Conservation (phyloP, 92 coral and sea anemone genomes). For the Epizoanthus illoricatus region DNA sequence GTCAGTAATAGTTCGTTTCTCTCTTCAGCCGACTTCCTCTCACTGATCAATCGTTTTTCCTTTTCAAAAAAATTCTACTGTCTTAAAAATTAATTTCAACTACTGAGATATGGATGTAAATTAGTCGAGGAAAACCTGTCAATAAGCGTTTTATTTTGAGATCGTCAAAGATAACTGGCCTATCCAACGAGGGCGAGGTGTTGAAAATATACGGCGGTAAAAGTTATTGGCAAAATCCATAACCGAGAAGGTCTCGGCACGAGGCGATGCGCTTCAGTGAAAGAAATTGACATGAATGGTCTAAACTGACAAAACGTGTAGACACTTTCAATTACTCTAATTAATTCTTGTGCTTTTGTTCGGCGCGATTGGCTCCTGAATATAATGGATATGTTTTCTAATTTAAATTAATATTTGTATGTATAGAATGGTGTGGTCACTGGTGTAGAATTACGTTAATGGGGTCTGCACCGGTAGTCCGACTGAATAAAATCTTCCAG, state of each 20-base stretch:
- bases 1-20: neutral
- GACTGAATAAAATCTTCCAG: conserved; percentile 40
- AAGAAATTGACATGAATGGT: conserved; percentile 26
- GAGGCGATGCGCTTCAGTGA: conserved; percentile 16
- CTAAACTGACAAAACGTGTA: conserved; percentile 37
- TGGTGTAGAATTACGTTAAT: conserved; percentile 31
- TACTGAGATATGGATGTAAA: conserved; percentile 24
- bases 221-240: neutral
- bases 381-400: conserved; percentile 47
- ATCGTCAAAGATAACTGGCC: conserved; percentile 4
- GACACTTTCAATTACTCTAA: conserved; percentile 57
- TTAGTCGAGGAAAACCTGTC: conserved; percentile 30
- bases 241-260: conserved; percentile 26
- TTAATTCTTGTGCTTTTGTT: conserved; percentile 53
- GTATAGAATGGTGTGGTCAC: conserved; percentile 23
- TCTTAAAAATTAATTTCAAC: conserved; percentile 16
- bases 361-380: conserved; percentile 52
- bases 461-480: conserved; percentile 33
- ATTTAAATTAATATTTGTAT: conserved; percentile 62
- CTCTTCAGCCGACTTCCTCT: neutral
- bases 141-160: conserved; percentile 23
- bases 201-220: conserved; percentile 21
- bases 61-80: neutral
- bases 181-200: conserved; percentile 20
- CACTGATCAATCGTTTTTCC: neutral